phyloP scores from a whole-genome alignment of 2,888 invertebrate species.

The Gerosis bhagava region DNA sequence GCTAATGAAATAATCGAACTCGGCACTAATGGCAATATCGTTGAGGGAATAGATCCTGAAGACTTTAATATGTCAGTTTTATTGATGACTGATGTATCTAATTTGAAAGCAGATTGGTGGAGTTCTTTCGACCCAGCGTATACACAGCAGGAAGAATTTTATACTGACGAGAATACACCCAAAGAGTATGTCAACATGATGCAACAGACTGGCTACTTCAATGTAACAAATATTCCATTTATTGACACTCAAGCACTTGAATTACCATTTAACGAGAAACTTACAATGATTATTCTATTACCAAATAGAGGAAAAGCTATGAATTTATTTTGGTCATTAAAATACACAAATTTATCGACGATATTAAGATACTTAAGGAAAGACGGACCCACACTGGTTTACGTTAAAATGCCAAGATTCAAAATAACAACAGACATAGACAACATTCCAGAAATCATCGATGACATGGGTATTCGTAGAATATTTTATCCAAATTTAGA shows the following conservation, averaged over 20 bases:
- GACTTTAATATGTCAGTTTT: slow-evolving; percentile 51
- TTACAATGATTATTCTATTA: slow-evolving; percentile 85
- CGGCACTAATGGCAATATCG: slow-evolving; percentile 56
- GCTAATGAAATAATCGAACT: slow-evolving; percentile 57
- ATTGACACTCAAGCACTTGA: slow-evolving; percentile 56
- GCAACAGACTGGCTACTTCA: slow-evolving; percentile 46
- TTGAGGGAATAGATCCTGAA: slow-evolving; percentile 51
- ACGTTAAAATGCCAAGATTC: slow-evolving; percentile 83
- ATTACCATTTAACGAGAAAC: slow-evolving; percentile 60
- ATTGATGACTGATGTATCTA: slow-evolving; percentile 58
- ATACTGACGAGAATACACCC: slow-evolving; percentile 45
- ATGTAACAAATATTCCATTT: slow-evolving; percentile 38
- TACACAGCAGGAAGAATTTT: slow-evolving; percentile 55
- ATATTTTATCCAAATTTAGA: slow-evolving; percentile 53
- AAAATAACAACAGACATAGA: slow-evolving; percentile 72
- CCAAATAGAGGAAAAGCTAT: slow-evolving; percentile 69
- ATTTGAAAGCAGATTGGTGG: slow-evolving; percentile 64
- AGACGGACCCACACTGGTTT: slow-evolving; percentile 61
- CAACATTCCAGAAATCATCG: slow-evolving; percentile 66
- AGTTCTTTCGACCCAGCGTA: slow-evolving; percentile 47
- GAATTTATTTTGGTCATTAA: slow-evolving; percentile 69
- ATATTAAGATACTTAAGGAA: slow-evolving; percentile 69
- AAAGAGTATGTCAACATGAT: slow-evolving; percentile 61
- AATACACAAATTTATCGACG: slow-evolving; percentile 59
- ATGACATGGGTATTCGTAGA: slow-evolving; percentile 60